These are phyloP conservation scores for Heliocidaris erythrogramma DNA, from an alignment of 35 echinoderm and acorn worm species.

Conservation along the genomic window DNA sequence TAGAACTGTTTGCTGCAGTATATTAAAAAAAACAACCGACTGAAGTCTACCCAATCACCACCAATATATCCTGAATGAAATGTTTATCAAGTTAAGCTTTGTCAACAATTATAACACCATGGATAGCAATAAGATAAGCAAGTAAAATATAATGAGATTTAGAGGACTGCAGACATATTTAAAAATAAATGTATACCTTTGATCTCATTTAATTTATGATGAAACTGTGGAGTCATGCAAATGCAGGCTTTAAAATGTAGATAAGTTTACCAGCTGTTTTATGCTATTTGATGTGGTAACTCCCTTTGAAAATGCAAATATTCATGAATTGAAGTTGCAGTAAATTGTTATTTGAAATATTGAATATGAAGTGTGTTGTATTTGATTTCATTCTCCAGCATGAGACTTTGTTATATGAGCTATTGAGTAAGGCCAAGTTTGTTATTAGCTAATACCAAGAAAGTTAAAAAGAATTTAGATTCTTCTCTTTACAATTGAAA, in stretches of 20 bases:
- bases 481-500: too few relatives aligned
- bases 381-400: not conserved
- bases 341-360: not conserved
- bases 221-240: not conserved
- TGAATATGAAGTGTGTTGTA: not conserved
- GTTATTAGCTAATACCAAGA: too few relatives aligned
- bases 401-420: not conserved
- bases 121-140: not conserved
- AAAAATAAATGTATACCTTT: not conserved
- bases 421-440: too few relatives aligned
- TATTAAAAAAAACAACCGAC: not conserved
- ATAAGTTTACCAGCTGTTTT: not conserved
- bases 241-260: not conserved
- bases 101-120: not conserved
- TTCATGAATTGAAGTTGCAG: not conserved
- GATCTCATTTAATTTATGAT: not conserved
- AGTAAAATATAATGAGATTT: not conserved
- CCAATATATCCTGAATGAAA: not conserved
- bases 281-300: not conserved
- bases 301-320: not conserved
- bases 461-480: too few relatives aligned
- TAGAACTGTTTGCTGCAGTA: not conserved
- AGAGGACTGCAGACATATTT: not conserved
- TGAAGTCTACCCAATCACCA: not conserved
- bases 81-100: not conserved